These are phyloP conservation scores for Danaus melanippus DNA, from an alignment of 1,140 invertebrate species.

Conservation along the genomic window DNA sequence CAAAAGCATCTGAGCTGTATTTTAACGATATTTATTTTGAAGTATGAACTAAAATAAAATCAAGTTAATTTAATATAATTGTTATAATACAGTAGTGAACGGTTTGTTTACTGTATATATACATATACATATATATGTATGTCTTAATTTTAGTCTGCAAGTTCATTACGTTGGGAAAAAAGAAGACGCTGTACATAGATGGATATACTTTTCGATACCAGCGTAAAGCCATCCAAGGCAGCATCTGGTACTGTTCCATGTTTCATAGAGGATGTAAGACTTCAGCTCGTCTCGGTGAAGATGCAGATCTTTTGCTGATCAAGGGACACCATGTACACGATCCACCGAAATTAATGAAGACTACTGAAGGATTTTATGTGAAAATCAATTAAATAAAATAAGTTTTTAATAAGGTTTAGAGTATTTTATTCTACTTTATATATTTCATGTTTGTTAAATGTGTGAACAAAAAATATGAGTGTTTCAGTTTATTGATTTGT, in stretches of 20 bases:
- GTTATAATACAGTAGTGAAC: conserved; percentile 15
- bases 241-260: conserved; percentile 8
- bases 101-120: conserved; percentile 1
- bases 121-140: too few species aligned
- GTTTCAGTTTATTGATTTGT: not conserved
- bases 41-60: too few species aligned
- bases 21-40: too few species aligned
- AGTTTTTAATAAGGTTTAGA: not conserved
- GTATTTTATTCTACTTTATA: too few species aligned
- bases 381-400: conserved; percentile 3
- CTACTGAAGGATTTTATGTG: conserved; percentile 14
- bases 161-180: conserved; percentile 2
- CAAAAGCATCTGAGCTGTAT: too few species aligned
- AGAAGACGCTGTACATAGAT: not conserved
- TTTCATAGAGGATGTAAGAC: conserved; percentile 7
- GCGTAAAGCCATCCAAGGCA: not conserved
- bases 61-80: conserved; percentile 10
- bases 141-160: conserved; percentile 1
- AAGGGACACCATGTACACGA: conserved; percentile 17
- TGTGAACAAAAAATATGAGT: not conserved
- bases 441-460: not conserved
- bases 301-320: conserved; percentile 6
- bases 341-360: conserved; percentile 11
- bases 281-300: not conserved
- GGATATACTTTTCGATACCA: conserved; percentile 3